Evolutionary conservation across 2,888 invertebrate genomes (phyloP), one percentile per base, ranked within the genome.

Genomic region (Morpho achilles): DNA sequence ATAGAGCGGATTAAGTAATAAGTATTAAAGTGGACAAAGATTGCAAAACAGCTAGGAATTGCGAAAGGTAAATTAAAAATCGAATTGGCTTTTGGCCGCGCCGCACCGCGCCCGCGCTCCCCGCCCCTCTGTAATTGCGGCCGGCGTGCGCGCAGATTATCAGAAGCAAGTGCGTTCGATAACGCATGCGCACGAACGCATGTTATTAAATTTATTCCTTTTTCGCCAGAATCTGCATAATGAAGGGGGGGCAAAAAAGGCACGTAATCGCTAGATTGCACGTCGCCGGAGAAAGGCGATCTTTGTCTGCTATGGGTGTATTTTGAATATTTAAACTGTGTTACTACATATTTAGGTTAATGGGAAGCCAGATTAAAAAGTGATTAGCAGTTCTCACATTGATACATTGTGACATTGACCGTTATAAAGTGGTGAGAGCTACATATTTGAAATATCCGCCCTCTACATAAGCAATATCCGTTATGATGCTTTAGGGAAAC

Each of bases 191-290:
- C 88, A 88, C 87, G 88, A 88, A 89, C 80, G 87, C 85, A 77
- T 87, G 80, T 89, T 87, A 89, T 90, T 89, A 89, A 89, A 89
- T 88, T 85, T 87, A 87, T 89, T 88, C 87, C 84, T 89, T 90
- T 89, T 89, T 88, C 85, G 78, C 78, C 87, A 74, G 85, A 89
- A 89, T 90, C 87, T 89, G 84, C 89, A 90, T 90, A 89, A 90
- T 89, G 84, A 88, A 32, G 84, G 87, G 83, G 16, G 82, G 82
- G 76, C 82, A 75, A 84, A 87, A 87, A 87, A 83, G 81, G 71
- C 74, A 72, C 79, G 84, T 87, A 88, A 86, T 86, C 88, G 87
- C 86, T 87, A 87, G 85, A 87, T 76, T 84, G 84, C 75, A 69
- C 82, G 82, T 82, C 84, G 82, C 74, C 75, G 80, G 84, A 81